These are phyloP conservation scores for Ophion ellenae DNA, from an alignment of 2,888 invertebrate genomes.

Conservation along the genomic window DNA sequence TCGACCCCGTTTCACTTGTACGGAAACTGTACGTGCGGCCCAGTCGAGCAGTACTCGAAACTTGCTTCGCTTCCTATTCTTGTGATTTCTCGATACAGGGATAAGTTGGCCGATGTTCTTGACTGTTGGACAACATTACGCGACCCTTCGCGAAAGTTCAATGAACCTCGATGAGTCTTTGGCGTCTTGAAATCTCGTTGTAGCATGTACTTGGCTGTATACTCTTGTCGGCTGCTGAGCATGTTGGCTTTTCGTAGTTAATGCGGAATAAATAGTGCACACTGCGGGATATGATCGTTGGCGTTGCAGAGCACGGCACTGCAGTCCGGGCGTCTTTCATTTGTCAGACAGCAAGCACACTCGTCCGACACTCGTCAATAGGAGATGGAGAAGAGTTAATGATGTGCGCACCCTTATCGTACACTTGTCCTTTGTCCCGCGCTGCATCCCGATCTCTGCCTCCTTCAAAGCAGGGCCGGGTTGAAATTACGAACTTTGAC, in stretches of 20 bases:
- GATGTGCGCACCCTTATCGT: too few relatives aligned
- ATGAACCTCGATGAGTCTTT: not conserved
- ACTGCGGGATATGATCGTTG: too few relatives aligned
- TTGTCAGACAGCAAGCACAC: too few relatives aligned
- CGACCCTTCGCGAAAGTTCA: slow-evolving; percentile 13
- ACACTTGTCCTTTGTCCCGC: too few relatives aligned
- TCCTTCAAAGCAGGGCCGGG: too few relatives aligned
- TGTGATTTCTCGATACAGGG: not conserved
- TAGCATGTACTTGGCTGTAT: not conserved
- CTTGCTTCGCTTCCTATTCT: slow-evolving; percentile 8
- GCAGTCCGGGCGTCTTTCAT: too few relatives aligned
- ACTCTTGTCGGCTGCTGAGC: not conserved
- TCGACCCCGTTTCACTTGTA: slow-evolving; percentile 45
- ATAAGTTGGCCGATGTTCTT: slow-evolving; percentile 23
- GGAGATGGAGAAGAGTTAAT: too few relatives aligned
- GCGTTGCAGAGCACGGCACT: too few relatives aligned
- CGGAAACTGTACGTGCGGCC: not conserved
- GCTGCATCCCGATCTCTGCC: too few relatives aligned
- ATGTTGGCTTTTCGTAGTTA: not conserved
- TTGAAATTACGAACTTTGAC: too few relatives aligned
- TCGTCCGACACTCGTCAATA: too few relatives aligned
- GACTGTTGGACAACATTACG: slow-evolving; percentile 27
- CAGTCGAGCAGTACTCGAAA: slow-evolving; percentile 10
- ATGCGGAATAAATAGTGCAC: too few relatives aligned
- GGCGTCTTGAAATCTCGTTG: slow-evolving; percentile 15